Evolutionary conservation across 2,113 vertebrate genomes (phyloP).

Genomic region (Sceloporus undulatus): DNA sequence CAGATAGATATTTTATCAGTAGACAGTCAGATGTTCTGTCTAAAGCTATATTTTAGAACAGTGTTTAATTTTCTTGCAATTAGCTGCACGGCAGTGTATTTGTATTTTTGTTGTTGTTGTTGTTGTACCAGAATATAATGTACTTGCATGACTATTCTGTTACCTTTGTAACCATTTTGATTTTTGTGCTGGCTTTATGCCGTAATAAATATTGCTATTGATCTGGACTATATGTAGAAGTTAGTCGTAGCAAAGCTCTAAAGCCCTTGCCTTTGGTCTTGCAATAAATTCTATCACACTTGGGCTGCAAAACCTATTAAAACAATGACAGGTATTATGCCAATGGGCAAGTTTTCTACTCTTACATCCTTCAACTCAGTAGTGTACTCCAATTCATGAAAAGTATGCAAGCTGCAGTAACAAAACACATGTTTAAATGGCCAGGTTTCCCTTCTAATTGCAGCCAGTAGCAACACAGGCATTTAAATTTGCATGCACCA

Average conservation of each 20-base stretch:
- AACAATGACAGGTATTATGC: not conserved
- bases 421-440: not conserved
- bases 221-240: constrained; percentile 4
- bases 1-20: too few species aligned
- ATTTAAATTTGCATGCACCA: not conserved
- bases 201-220: too few species aligned
- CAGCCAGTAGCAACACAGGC: too few species aligned
- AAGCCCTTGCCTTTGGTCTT: not conserved
- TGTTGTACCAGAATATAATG: too few species aligned
- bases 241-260: not conserved
- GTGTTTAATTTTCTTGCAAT: too few species aligned
- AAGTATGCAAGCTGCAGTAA: not conserved
- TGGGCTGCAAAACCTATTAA: not conserved
- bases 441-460: not conserved
- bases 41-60: too few species aligned
- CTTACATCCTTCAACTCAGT: not conserved
- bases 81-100: too few species aligned
- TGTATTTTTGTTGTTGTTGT: too few species aligned
- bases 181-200: too few species aligned
- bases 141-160: too few species aligned
- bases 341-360: not conserved
- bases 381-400: not conserved
- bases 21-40: too few species aligned
- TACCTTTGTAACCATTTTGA: too few species aligned
- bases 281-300: not conserved